Conservation (phyloP, 2,797 vertebrate genomes). For the Anguilla anguilla region DNA sequence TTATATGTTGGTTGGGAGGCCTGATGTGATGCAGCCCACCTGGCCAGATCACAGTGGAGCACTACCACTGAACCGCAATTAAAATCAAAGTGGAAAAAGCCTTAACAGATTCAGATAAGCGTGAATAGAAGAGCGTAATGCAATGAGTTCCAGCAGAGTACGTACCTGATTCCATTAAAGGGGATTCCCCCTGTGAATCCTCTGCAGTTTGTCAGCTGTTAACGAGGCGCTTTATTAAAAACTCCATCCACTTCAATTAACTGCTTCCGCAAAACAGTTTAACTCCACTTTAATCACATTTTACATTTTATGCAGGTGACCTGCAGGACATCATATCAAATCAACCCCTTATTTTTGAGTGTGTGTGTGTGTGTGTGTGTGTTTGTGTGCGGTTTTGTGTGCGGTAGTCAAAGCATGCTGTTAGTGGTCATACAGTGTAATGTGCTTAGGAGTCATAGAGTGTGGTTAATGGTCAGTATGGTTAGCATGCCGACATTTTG, state of each 20-base stretch:
- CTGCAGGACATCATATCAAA: background rate
- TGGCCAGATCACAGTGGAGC: background rate
- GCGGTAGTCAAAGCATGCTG: too few relatives aligned
- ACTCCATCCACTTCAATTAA: conserved; percentile 33
- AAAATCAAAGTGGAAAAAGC: conserved; percentile 63
- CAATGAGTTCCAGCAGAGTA: conserved; percentile 74
- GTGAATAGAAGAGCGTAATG: conserved; percentile 67
- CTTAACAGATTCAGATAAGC: conserved; percentile 65
- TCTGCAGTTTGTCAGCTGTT: conserved; percentile 73
- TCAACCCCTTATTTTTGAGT: background rate
- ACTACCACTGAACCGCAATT: conserved; percentile 52
- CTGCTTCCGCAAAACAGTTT: conserved; percentile 15
- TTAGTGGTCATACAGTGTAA: background rate
- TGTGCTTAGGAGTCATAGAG: background rate
- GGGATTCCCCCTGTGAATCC: conserved; percentile 76
- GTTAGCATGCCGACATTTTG: background rate
- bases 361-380: background rate
- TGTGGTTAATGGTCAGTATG: background rate
- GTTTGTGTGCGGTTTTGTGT: too few relatives aligned
- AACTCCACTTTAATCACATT: conserved; percentile 3
- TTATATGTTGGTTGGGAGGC: background rate
- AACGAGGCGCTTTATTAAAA: conserved; percentile 25
- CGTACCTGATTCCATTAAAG: conserved; percentile 79
- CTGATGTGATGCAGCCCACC: background rate
- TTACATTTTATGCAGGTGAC: conserved; percentile 8